Percentiles rank a stretch among this genome's conserved stretches.
phyloP scores from a whole-genome alignment of 2,888 invertebrate genomes.

The Drosophila villosipedis region DNA sequence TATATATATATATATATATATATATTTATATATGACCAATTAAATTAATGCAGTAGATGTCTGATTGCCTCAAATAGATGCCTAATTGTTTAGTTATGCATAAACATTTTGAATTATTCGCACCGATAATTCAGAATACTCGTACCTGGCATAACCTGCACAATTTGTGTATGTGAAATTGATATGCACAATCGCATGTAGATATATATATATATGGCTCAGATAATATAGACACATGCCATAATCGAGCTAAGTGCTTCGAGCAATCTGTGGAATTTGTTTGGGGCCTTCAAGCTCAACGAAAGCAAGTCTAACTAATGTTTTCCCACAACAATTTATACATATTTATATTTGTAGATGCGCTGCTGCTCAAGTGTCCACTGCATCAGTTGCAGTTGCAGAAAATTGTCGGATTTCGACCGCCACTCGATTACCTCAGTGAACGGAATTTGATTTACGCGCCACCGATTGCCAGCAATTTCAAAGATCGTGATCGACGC shows the following conservation, averaged over 20 bases:
- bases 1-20: background rate
- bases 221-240: constrained; percentile 10
- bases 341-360: constrained; percentile 57
- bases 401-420: constrained; percentile 85
- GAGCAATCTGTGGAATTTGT: constrained; percentile 49
- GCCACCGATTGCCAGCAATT: constrained; percentile 65
- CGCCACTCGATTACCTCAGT: constrained; percentile 76
- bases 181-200: constrained; percentile 42
- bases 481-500: constrained; percentile 70
- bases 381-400: constrained; percentile 84
- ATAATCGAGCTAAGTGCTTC: constrained; percentile 8
- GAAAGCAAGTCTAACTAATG: background rate
- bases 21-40: background rate
- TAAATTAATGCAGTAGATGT: background rate
- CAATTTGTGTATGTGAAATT: constrained; percentile 47
- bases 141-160: constrained; percentile 14
- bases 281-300: constrained; percentile 26
- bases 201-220: constrained; percentile 9
- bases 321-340: constrained; percentile 7
- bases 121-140: constrained; percentile 45
- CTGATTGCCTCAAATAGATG: constrained; percentile 9
- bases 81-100: constrained; percentile 59
- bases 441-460: constrained; percentile 78
- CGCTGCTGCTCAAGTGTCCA: constrained; percentile 83
- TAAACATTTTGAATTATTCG: constrained; percentile 51